These are phyloP conservation scores for Masnerella sp. DNA, from an alignment of 2,888 invertebrate genomes.

Conservation along the genomic window DNA sequence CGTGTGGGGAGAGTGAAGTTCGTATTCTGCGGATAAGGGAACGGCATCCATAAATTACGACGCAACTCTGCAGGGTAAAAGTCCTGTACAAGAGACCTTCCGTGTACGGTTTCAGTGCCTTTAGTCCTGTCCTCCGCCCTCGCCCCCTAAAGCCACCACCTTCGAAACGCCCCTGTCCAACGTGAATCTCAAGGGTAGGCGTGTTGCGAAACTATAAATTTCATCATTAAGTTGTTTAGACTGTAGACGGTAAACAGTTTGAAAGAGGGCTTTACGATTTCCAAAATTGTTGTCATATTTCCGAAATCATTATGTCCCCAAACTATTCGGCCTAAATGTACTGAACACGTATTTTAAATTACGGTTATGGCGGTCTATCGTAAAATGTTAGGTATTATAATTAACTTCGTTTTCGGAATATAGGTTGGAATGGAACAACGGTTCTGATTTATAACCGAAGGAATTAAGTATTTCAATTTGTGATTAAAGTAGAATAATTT, in stretches of 20 bases:
- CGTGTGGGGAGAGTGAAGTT: slow-evolving; percentile 75
- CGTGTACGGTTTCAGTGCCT: slow-evolving; percentile 65
- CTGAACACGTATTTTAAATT: too few relatives aligned
- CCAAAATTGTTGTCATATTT: slow-evolving; percentile 64
- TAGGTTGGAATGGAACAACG: too few relatives aligned
- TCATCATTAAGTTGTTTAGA: slow-evolving; percentile 78
- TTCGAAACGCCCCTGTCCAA: slow-evolving; percentile 59
- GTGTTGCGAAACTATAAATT: slow-evolving; percentile 77
- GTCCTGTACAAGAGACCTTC: slow-evolving; percentile 76
- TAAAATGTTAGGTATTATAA: too few relatives aligned
- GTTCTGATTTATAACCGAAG: too few relatives aligned
- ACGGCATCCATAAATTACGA: slow-evolving; percentile 78
- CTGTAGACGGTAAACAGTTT: slow-evolving; percentile 74
- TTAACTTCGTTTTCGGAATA: too few relatives aligned
- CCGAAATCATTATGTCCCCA: slow-evolving; percentile 49
- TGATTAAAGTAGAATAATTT: too few relatives aligned
- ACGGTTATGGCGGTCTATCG: too few relatives aligned
- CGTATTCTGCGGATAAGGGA: slow-evolving; percentile 78
- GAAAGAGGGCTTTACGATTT: slow-evolving; percentile 70
- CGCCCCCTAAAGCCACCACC: slow-evolving; percentile 57
- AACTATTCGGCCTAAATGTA: slow-evolving; percentile 1
- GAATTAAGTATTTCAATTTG: too few relatives aligned
- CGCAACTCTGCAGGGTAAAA: slow-evolving; percentile 77
- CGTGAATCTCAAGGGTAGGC: slow-evolving; percentile 72
- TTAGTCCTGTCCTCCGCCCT: slow-evolving; percentile 45